Conservation (phyloP, 2,888 invertebrate species). For the Thera obeliscata region DNA sequence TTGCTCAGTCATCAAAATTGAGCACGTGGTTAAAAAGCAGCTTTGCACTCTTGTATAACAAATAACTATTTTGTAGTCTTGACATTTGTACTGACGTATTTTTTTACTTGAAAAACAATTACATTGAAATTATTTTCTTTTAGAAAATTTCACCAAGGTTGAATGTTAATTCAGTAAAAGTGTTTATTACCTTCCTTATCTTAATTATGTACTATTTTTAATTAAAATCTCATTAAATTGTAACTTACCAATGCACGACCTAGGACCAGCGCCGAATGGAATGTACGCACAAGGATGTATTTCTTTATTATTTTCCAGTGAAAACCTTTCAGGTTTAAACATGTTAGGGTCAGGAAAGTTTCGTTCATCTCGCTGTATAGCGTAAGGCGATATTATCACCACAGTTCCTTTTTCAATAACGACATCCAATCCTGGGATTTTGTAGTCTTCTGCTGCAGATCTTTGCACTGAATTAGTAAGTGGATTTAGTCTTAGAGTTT, state of each 20-base stretch:
- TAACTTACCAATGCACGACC: conserved; percentile 71
- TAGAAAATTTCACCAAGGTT: not conserved
- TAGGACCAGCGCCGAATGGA: conserved; percentile 73
- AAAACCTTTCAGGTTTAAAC: conserved; percentile 79
- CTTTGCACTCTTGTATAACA: too few relatives aligned
- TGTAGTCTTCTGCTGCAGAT: conserved; percentile 55
- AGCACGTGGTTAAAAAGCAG: too few relatives aligned
- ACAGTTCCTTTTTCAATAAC: conserved; percentile 59
- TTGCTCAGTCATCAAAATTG: too few relatives aligned
- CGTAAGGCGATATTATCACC: conserved; percentile 63
- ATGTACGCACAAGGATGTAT: conserved; percentile 65
- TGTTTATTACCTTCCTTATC: not conserved
- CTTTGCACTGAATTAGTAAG: conserved; percentile 65
- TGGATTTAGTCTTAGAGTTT: conserved; percentile 64
- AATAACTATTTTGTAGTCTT: too few relatives aligned
- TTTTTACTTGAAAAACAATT: not conserved
- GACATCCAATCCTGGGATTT: conserved; percentile 61
- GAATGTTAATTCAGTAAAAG: not conserved
- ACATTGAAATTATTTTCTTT: not conserved
- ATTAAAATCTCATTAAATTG: conserved; percentile 8
- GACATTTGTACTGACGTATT: not conserved
- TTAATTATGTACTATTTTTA: conserved; percentile 1
- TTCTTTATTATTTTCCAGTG: conserved; percentile 55
- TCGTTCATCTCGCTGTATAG: conserved; percentile 72
- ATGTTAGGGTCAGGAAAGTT: conserved; percentile 72